A percentile compares a stretch with the other conserved stretches of the same genome.
Evolutionary conservation across 2,797 vertebrate genomes (phyloP).

Genomic region (Pipistrellus nathusii): DNA sequence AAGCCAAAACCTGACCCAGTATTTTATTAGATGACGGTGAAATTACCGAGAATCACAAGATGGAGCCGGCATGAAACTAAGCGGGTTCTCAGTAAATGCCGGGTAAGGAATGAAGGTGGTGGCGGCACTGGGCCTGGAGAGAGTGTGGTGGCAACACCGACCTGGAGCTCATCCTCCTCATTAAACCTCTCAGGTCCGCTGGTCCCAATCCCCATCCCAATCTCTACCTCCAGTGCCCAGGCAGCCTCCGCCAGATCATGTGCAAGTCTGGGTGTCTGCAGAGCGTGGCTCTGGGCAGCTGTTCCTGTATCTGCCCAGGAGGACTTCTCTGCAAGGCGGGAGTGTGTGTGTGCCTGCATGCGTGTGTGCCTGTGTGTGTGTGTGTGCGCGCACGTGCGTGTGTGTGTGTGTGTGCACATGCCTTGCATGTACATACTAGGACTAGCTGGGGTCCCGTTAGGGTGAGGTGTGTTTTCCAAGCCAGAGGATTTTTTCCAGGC

Average conservation of each 20-base stretch:
- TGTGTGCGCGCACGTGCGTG: background rate
- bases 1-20: background rate
- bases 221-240: background rate
- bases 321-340: background rate
- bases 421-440: background rate
- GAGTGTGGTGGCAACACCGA: background rate
- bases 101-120: background rate
- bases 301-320: background rate
- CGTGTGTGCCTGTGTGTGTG: fast-evolving
- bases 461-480: background rate
- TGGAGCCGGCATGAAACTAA: background rate
- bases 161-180: background rate
- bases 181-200: background rate
- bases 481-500: background rate
- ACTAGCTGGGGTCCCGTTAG: background rate
- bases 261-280: background rate
- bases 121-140: background rate
- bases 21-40: background rate
- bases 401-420: fast-evolving
- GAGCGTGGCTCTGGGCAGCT: background rate
- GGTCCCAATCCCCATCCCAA: background rate
- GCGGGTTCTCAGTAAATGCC: background rate
- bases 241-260: background rate
- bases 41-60: background rate
- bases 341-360: background rate